Conservation (phyloP, 1,140 invertebrate species). For the Chlorops oryzae region DNA sequence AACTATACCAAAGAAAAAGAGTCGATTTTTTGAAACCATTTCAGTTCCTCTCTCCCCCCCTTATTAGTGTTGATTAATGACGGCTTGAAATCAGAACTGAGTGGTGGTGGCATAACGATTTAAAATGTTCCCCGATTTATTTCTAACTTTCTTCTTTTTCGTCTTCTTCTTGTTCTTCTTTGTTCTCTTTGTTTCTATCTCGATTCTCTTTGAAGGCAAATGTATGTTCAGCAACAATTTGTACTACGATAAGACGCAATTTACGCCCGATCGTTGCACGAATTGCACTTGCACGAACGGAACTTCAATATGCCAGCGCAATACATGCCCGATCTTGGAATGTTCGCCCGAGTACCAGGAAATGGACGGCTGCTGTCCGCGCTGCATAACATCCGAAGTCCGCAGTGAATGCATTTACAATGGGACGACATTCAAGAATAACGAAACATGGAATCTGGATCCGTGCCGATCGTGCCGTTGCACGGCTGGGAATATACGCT, state of each 20-base stretch:
- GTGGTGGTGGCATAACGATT: too few species aligned
- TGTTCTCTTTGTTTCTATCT: slow-evolving; percentile 9
- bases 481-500: slow-evolving; percentile 69
- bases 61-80: too few species aligned
- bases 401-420: slow-evolving; percentile 59
- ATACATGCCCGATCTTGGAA: slow-evolving; percentile 75
- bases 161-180: not conserved
- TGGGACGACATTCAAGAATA: slow-evolving; percentile 63
- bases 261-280: slow-evolving; percentile 68
- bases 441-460: slow-evolving; percentile 78
- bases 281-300: slow-evolving; percentile 73
- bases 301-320: slow-evolving; percentile 67
- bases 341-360: slow-evolving; percentile 67
- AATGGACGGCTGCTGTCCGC: slow-evolving; percentile 70
- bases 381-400: slow-evolving; percentile 61
- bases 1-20: too few species aligned
- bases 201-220: slow-evolving; percentile 47
- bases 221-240: slow-evolving; percentile 65
- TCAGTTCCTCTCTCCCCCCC: too few species aligned
- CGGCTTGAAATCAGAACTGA: too few species aligned
- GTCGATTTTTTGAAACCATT: too few species aligned
- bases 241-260: slow-evolving; percentile 43
- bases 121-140: not conserved
- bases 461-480: slow-evolving; percentile 81
- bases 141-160: not conserved